Evolutionary conservation across 2,797 vertebrate genomes (phyloP).

Genomic region (Pangasius mekongensis): DNA sequence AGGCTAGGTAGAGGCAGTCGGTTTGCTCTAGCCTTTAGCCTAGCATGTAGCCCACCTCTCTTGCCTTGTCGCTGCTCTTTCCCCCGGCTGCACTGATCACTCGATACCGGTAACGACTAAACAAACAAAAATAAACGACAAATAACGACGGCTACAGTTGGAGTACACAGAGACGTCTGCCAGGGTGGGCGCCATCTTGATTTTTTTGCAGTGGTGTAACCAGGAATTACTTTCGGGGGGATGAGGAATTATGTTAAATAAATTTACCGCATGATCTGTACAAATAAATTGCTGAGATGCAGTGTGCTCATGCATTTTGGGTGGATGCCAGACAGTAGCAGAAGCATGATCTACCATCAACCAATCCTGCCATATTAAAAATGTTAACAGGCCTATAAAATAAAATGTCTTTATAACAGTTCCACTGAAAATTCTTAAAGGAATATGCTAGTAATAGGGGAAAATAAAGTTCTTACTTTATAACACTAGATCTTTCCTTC

Average conservation of each 20-base stretch:
- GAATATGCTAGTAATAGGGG: neutral
- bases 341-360: neutral
- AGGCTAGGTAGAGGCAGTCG: too few species aligned
- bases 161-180: too few species aligned
- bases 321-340: conserved; percentile 10
- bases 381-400: conserved; percentile 8
- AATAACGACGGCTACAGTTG: too few species aligned
- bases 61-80: too few species aligned
- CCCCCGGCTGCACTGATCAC: too few species aligned
- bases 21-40: too few species aligned
- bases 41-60: too few species aligned
- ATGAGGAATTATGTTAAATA: neutral
- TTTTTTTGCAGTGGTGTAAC: neutral
- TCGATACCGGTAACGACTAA: too few species aligned
- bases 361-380: neutral
- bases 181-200: too few species aligned
- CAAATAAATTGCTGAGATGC: neutral
- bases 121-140: too few species aligned
- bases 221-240: neutral
- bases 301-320: neutral
- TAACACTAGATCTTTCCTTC: neutral
- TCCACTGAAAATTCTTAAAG: neutral
- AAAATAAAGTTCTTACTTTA: conserved; percentile 6
- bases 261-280: neutral
- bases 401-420: neutral